Evolutionary conservation across 2,888 invertebrate species (phyloP), one percentile per base, ranked within the genome.

Genomic region (Tachina fera): DNA sequence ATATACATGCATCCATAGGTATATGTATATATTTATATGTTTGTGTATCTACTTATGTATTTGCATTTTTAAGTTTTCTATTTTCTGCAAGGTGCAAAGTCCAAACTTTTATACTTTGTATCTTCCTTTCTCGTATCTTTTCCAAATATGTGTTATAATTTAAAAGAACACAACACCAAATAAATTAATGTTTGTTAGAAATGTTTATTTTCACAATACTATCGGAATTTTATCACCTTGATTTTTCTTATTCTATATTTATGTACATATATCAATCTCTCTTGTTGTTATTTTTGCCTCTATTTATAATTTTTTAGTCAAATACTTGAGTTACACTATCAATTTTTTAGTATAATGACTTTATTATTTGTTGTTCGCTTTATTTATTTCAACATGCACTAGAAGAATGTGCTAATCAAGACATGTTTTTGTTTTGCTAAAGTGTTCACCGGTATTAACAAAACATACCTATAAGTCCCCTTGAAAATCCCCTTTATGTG

Each of bases 341-440:
- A 60, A 77, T 14, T 45, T 53, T 31, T 49, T 16, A 6, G 6
- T 31, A 43, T 51, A 61, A 78, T 43, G 56, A 51, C 16, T 41
- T 39, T 56, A 49, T 77, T 49, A 31, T 31, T 31, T 70, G 49
- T 65, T 41, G 22, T 60, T 77, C 1, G 6, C 39, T 41, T 79
- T 53, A 2, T 51, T 49, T 45, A 22, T 49, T 9, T 71, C 43
- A 4, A 75, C 39, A 47, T n/a, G 9, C 10, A 19, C 63, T 14
- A 68, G n/a, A 9, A 56, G 41, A 65, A 83, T 79, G 80, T 72
- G 70, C 51, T 60, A 84, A 84, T 84, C 76, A 84, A 79, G 72
- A 45, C 75, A 31, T 80, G 75, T 84, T 80, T 80, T 79, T 84
- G 75, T 84, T 80, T 84, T 76, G 60, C n/a, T 60, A 47, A 47